A percentile compares a stretch with the other conserved stretches of the same genome.
phyloP scores from a whole-genome alignment of 2,113 vertebrate species.

The Chamaea fasciata region DNA sequence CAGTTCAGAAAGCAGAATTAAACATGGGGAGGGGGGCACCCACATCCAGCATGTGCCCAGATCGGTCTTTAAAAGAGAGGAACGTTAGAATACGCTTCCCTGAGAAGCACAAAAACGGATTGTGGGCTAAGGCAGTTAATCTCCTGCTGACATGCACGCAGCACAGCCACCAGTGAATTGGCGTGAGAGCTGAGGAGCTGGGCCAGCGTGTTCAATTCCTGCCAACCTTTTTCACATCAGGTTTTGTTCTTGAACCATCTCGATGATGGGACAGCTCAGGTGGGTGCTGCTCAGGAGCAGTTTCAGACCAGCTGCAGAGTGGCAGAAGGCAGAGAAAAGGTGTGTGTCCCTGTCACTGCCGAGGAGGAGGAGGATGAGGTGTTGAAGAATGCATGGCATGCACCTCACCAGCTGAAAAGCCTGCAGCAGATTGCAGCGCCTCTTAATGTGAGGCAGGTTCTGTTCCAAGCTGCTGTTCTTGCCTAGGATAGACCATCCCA shows the following conservation, averaged over 20 bases:
- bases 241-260: background rate
- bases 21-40: background rate
- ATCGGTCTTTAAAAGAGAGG: constrained; percentile 45
- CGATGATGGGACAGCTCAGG: background rate
- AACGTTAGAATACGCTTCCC: constrained; percentile 40
- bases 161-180: background rate
- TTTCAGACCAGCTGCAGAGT: background rate
- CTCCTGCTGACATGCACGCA: background rate
- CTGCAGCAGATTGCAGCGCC: background rate
- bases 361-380: fast-evolving
- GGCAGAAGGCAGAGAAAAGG: background rate
- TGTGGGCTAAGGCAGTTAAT: constrained; percentile 58
- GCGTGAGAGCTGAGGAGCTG: background rate
- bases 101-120: constrained; percentile 32
- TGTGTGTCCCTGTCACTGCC: background rate
- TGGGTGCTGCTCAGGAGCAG: background rate
- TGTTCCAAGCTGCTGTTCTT: background rate
- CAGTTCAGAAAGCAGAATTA: constrained; percentile 53
- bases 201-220: fast-evolving
- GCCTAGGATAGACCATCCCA: background rate
- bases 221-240: background rate
- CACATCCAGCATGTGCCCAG: constrained; percentile 7
- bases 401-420: background rate
- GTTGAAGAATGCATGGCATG: background rate
- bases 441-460: background rate